Conservation (phyloP, 2,888 invertebrate genomes). For the Oligia fasciuncula region DNA sequence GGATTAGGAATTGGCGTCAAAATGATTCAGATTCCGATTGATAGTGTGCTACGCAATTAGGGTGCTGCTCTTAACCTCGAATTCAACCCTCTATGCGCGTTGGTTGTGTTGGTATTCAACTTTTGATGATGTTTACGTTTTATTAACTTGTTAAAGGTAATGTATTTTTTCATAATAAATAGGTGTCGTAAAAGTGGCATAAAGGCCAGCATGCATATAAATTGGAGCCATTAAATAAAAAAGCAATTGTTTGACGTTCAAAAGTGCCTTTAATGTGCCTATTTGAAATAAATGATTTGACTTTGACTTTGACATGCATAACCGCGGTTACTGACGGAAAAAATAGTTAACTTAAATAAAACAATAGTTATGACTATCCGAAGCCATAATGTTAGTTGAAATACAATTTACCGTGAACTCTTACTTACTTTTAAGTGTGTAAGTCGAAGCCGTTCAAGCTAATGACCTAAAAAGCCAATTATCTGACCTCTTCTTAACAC, state of each 20-base stretch:
- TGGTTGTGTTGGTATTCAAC: background rate
- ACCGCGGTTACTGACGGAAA: background rate
- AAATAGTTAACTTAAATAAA: background rate
- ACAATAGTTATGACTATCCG: background rate
- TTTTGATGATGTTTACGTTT: background rate
- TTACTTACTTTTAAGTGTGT: constrained; percentile 25
- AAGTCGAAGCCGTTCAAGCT: constrained; percentile 43
- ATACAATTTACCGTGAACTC: constrained; percentile 7
- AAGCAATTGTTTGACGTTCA: constrained; percentile 4
- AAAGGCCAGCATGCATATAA: constrained; percentile 1
- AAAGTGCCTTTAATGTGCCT: too few relatives aligned
- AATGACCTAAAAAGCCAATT: constrained; percentile 46
- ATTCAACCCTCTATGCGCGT: background rate
- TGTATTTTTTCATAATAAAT: background rate
- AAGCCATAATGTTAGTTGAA: background rate
- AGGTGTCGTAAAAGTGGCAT: constrained; percentile 1
- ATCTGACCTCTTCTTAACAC: constrained; percentile 27
- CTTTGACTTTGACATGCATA: too few relatives aligned
- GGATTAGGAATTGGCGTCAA: too few relatives aligned
- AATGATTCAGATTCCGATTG: too few relatives aligned
- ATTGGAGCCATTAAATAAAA: constrained; percentile 10
- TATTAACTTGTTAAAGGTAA: background rate
- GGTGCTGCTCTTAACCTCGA: background rate
- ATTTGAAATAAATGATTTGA: too few relatives aligned
- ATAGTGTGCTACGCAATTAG: too few relatives aligned